Evolutionary conservation across 2,888 invertebrate genomes (phyloP).

Genomic region (Perizoma flavofasciatum): DNA sequence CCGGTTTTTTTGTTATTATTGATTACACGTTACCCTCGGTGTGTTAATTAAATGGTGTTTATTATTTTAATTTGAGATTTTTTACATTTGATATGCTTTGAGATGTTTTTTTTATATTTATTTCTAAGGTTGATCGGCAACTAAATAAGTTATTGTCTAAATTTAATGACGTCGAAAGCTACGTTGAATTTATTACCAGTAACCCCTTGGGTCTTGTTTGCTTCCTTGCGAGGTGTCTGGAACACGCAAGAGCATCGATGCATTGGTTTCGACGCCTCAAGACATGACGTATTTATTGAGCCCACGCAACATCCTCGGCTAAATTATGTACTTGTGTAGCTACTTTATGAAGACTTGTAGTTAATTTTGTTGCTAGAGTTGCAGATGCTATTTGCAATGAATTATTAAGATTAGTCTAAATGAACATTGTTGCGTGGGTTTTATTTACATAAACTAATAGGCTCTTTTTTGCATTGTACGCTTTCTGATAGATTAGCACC

Average conservation of each 20-base stretch:
- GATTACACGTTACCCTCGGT: conserved; percentile 69
- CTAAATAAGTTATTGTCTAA: conserved; percentile 40
- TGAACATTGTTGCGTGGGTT: conserved; percentile 16
- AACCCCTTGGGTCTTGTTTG: conserved; percentile 69
- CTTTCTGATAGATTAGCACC: not conserved
- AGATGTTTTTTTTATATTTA: conserved; percentile 41
- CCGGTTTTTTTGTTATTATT: conserved; percentile 68
- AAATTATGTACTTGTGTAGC: conserved; percentile 38
- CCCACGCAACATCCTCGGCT: conserved; percentile 42
- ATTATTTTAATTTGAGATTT: conserved; percentile 67
- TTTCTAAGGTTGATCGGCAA: too few species aligned
- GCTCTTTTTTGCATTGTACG: conserved; percentile 12
- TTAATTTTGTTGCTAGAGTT: conserved; percentile 37
- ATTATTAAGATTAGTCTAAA: conserved; percentile 28
- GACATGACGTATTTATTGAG: conserved; percentile 67
- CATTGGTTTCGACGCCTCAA: conserved; percentile 64
- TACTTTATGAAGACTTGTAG: conserved; percentile 42
- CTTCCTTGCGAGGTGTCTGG: conserved; percentile 66
- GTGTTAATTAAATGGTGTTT: conserved; percentile 74
- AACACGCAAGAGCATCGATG: conserved; percentile 52
- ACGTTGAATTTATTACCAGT: conserved; percentile 71
- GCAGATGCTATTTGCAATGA: conserved; percentile 31
- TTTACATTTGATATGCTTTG: conserved; percentile 49
- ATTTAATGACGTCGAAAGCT: conserved; percentile 61
- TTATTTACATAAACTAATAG: conserved; percentile 11